Evolutionary conservation across 1,140 invertebrate genomes (phyloP), one percentile per base, ranked within the genome.

Genomic region (Rhynchophorus ferrugineus): DNA sequence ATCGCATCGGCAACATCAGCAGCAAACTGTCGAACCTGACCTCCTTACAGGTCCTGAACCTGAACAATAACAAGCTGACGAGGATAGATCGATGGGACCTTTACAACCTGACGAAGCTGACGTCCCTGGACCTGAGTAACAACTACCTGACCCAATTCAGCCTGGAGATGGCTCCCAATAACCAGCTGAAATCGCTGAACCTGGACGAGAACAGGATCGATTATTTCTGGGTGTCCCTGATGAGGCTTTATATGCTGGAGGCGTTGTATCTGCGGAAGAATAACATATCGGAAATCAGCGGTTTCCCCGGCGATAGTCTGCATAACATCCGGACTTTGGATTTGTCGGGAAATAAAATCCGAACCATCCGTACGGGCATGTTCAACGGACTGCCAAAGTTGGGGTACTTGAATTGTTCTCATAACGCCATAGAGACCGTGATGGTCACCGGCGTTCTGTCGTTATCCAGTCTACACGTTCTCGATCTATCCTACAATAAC

Each of bases 21-120:
- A 77, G 76, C 44, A 72, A 68, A 14, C 74, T 79, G 20, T 71
- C 69, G 19, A 63, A 71, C n/a, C 55, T 84, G 7, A 67, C 63
- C 1, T 74, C 74, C 35, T 63, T 87, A n/a, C 65, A 69, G 22
- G 63, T 70, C 18, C 56, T 87, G 1, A 61, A 75, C 51, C 57
- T 69, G 38, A 48, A 56, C n/a, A 21, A 61, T 44, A 69, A 69
- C 34, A 14, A 57, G 17, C 60, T 69, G 8, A 24, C 33, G 1
- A 24, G 36, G 2, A 7, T 69, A 6, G 52, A 39, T 29, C 55
- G 51, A 3, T 36, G 44, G 1, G 61, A 66, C 20, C 64, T 68
- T 45, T 52, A 33, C 9, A 57, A 59, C 37, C 39, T 67, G 51
- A 51, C 60, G 7, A 47, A 49, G n/a, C 47, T 69, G 11, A 17